phyloP scores from a whole-genome alignment of 1,140 invertebrate genomes.

The Ostrea edulis region DNA sequence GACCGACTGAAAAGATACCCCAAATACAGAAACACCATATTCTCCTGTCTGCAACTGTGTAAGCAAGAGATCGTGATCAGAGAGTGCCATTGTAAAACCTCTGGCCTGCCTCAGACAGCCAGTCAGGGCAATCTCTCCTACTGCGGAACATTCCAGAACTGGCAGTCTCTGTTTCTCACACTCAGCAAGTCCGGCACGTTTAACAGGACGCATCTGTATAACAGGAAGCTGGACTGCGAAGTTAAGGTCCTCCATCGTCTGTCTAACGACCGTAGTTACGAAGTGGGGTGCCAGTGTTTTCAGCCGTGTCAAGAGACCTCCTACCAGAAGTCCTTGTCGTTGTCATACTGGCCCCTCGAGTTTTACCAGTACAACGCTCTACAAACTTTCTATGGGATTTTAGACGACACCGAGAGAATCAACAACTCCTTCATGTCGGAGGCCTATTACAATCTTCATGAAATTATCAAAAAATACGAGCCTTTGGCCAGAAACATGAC shows the following conservation, averaged over 20 bases:
- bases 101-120: conserved; percentile 62
- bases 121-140: conserved; percentile 62
- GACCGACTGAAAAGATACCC: conserved; percentile 58
- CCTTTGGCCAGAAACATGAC: conserved; percentile 51
- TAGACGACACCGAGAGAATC: conserved; percentile 43
- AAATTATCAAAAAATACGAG: conserved; percentile 43
- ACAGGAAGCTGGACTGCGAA: conserved; percentile 67
- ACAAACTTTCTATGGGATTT: conserved; percentile 62
- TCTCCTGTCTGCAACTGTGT: conserved; percentile 73
- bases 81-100: conserved; percentile 71
- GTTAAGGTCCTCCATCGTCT: conserved; percentile 65
- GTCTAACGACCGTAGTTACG: conserved; percentile 71
- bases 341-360: conserved; percentile 77
- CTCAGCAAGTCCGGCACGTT: background rate
- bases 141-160: conserved; percentile 71
- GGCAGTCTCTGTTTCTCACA: conserved; percentile 52
- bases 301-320: conserved; percentile 74
- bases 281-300: conserved; percentile 70
- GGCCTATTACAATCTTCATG: conserved; percentile 63
- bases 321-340: conserved; percentile 74
- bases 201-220: conserved; percentile 32
- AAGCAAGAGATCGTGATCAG: conserved; percentile 71
- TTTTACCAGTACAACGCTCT: conserved; percentile 73
- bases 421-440: conserved; percentile 68
- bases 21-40: conserved; percentile 72